These are phyloP conservation scores for Phallusia fumigata DNA, from an alignment of 23 tunicate species.

Conservation along the genomic window DNA sequence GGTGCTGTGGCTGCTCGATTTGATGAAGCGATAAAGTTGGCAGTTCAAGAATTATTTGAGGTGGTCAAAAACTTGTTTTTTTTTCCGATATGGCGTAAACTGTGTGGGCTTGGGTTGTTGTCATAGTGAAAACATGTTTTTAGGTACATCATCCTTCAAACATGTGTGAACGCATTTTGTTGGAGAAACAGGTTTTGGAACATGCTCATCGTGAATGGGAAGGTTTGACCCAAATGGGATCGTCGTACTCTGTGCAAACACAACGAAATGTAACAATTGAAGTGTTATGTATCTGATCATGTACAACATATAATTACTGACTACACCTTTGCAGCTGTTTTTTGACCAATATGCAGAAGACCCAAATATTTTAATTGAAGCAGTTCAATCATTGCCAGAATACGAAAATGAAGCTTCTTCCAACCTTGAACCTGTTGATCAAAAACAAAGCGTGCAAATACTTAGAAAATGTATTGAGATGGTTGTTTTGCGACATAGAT, in stretches of 20 bases:
- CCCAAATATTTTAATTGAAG: conserved; percentile 53
- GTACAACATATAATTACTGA: neutral
- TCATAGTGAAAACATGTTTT: too few species aligned
- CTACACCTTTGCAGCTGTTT: conserved; percentile 42
- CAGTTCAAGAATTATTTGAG: conserved; percentile 38
- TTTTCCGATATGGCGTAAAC: too few species aligned
- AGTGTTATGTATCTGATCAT: neutral
- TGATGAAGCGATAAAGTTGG: conserved; percentile 34
- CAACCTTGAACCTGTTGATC: neutral
- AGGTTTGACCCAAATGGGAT: conserved; percentile 57
- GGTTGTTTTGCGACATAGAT: conserved; percentile 62
- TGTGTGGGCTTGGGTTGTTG: too few species aligned
- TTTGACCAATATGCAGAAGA: conserved; percentile 56
- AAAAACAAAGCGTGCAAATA: neutral
- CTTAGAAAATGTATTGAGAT: conserved; percentile 55
- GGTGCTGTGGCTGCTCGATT: conserved; percentile 57
- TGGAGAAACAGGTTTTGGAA: conserved; percentile 75
- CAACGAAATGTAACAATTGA: conserved; percentile 46
- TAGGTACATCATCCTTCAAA: conserved; percentile 37
- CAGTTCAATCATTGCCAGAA: conserved; percentile 29
- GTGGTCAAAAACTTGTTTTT: conserved; percentile 4
- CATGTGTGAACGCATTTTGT: conserved; percentile 32
- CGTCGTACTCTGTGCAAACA: conserved; percentile 39
- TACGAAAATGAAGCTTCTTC: conserved; percentile 9
- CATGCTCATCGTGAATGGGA: conserved; percentile 76